A percentile compares a stretch with the other conserved stretches of the same genome.
phyloP scores from a whole-genome alignment of 1,140 invertebrate genomes.

The Trachymyrmex cornetzi region DNA sequence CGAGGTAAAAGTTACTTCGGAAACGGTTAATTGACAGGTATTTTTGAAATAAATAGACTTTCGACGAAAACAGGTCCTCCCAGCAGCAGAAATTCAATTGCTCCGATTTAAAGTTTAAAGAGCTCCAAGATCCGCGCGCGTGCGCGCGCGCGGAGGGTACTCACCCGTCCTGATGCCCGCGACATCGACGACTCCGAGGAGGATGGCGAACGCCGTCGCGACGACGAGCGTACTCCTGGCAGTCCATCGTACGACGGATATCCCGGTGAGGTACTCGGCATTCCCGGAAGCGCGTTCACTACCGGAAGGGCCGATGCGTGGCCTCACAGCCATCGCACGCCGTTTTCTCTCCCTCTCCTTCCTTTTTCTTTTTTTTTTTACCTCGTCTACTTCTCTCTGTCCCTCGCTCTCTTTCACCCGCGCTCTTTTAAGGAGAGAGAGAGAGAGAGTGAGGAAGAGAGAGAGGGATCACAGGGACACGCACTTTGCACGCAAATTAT shows the following conservation, averaged over 20 bases:
- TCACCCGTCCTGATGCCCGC: slow-evolving; percentile 58
- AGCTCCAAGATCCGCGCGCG: not conserved
- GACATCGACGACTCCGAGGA: slow-evolving; percentile 55
- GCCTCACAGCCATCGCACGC: slow-evolving; percentile 82
- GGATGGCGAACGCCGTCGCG: slow-evolving; percentile 51
- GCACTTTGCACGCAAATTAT: slow-evolving; percentile 54
- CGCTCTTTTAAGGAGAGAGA: not conserved
- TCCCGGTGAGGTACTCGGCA: slow-evolving; percentile 26
- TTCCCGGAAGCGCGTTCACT: slow-evolving; percentile 70
- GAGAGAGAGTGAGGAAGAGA: not conserved
- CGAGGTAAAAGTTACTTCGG: not conserved
- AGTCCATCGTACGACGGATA: slow-evolving; percentile 41
- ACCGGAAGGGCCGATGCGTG: slow-evolving; percentile 78
- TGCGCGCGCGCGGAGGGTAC: not conserved
- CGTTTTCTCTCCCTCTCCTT: slow-evolving; percentile 70
- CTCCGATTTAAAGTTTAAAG: slow-evolving; percentile 9
- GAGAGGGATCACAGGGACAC: slow-evolving; percentile 23
- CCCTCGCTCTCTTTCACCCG: slow-evolving; percentile 47
- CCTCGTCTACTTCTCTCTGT: slow-evolving; percentile 43
- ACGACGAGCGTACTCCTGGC: slow-evolving; percentile 20
- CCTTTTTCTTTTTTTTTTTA: not conserved
- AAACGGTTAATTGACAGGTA: not conserved
- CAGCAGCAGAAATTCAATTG: not conserved
- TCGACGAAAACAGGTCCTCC: not conserved
- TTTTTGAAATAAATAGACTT: not conserved